Base-by-base conservation (phyloP, 2,888 invertebrate species). In the Synanthedon andrenaeformis region DNA sequence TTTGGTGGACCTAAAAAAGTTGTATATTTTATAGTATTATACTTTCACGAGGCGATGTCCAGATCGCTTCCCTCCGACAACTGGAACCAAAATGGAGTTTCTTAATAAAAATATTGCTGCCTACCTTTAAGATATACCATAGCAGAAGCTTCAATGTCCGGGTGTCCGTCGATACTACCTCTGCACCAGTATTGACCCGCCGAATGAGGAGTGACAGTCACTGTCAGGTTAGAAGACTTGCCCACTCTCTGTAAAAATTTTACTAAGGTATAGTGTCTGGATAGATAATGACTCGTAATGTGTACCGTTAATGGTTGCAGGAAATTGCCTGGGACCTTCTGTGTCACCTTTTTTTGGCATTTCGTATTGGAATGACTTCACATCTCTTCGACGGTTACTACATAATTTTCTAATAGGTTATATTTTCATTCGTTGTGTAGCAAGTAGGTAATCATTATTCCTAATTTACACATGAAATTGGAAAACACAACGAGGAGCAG, bases 111-210 rank as follows among this genome's bases (percentile, higher is more conserved):
- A 1, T 35, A 35, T 35, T 6, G 35, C 35, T 35, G 35, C 23
- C 65, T 70, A 88, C 91, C 91, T 89, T 94, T 95, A 49, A 96
- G 89, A 65, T 92, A 92, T 13, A 97, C 89, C 50, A 92, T 90
- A 0, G 94, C 94, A 57, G 94, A 92, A 0, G 93, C 91, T 13
- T 92, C 93, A 35, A 97, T 92, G 72, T 96, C 95, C 8, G 92
- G 92, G 69, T 96, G 96, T 3, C 95, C 96, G 11, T 93, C 91
- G 3, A 95, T 95, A 57, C 92, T 92, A 0, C 96, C 97, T 67
- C 94, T 93, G 79, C 98, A 98, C 79, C 92, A 93, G 74, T 98
- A 98, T 55, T 93, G 92, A 0, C 97, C 97, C 0, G 95, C 93
- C 0, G 94, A 92, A 55, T 93, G 91, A 3, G 91, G 89, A 53